Base-by-base conservation (phyloP, 1,140 invertebrate genomes). In the Psilanteris sp. region DNA sequence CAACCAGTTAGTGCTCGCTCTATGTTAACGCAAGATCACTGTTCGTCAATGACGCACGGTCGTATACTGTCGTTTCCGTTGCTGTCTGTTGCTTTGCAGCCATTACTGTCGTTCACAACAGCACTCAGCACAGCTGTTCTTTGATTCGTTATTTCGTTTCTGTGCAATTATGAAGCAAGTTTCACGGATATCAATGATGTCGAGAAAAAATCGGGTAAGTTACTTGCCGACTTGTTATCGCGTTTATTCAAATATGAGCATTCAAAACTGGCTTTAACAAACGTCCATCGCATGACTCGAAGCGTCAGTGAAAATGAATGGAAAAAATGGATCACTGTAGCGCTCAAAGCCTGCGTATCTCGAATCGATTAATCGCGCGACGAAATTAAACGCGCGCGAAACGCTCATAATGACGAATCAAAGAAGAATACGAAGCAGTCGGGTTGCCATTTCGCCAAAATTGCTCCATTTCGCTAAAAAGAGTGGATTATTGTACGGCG, bases 31-130 rank as follows among this genome's bases (percentile, higher is more conserved):
- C 22, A 14, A 43, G 9, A 36, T 9, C 39, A 26, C 7, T 61
- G 55, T 46, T 61, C 55, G 18, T 61, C 1, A 34, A 4, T 46
- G 31, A 37, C 54, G 13, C 27, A 44, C 27, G 7, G 37, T 57
- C 22, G 46, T 50, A 26, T 9, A 5, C 44, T 24, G 32, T 39
- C 34, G 41, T 66, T 54, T 44, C 31, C 55, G 32, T 61, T 36
- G 29, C 16, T 43, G 41, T 50, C 61, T 54, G 61, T 66, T 66
- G 61, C 61, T 54, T 52, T 22, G 61, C 61, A 66, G 61, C 61
- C 61, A 66, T 66, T 66, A 50, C 46, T 20, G 61, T 34, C 46
- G 37, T 66, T 54, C 32, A 36, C 46, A 43, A 43, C 37, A 34
- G 46, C 46, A 36, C n/a, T 54, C 13, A 27, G 37, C 46, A 66